A percentile compares a stretch with the other conserved stretches of the same genome.
Evolutionary conservation across 2,797 vertebrate genomes (phyloP).

Genomic region (Acrossocheilus wenchowensis): DNA sequence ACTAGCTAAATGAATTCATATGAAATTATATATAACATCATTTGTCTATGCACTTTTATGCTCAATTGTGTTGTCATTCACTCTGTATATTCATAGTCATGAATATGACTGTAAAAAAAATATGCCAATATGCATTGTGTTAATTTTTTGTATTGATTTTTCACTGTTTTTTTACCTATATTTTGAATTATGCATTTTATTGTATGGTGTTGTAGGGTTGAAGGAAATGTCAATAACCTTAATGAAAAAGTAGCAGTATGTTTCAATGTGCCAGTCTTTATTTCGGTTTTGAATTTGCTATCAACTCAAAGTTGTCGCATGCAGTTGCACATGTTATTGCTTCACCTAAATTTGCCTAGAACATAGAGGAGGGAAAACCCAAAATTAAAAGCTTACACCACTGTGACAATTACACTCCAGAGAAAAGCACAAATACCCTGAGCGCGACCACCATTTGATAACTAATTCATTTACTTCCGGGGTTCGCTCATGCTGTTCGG

Average conservation of each 20-base stretch:
- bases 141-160: not conserved
- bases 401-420: constrained; percentile 8
- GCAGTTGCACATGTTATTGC: not conserved
- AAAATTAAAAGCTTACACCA: constrained; percentile 34
- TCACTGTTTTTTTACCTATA: not conserved
- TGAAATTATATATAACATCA: not conserved
- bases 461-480: constrained; percentile 60
- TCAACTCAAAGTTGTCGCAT: not conserved
- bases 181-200: not conserved
- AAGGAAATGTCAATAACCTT: not conserved
- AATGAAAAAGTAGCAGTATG: not conserved
- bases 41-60: not conserved
- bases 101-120: not conserved
- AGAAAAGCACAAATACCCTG: constrained; percentile 20
- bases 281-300: not conserved
- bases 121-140: not conserved
- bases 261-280: not conserved
- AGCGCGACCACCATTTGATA: constrained; percentile 35
- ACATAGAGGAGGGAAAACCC: not conserved
- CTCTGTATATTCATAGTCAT: not conserved
- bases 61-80: not conserved
- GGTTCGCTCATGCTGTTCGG: constrained; percentile 41
- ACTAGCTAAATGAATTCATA: no score
- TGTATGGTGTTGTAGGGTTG: not conserved
- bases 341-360: constrained; percentile 6